Conservation (phyloP, 92 coral and sea anemone genomes). For the Zoanthus solanderi region DNA sequence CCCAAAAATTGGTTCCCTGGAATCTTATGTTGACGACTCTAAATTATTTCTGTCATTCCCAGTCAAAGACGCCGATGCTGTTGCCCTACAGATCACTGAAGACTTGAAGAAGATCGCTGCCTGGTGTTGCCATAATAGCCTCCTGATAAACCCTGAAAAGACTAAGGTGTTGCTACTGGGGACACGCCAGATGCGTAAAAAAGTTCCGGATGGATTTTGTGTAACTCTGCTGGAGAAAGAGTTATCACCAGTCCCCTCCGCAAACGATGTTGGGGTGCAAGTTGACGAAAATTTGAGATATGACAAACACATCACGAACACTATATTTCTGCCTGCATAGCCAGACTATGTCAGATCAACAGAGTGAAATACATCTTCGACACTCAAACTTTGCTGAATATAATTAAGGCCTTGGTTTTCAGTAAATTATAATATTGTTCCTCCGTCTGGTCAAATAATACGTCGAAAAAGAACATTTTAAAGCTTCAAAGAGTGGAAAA, state of each 20-base stretch:
- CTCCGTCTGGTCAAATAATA: neutral
- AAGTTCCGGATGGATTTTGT: slow-evolving; percentile 54
- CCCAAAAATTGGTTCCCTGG: too few species aligned
- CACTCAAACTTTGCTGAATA: neutral
- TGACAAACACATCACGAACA: slow-evolving; percentile 26
- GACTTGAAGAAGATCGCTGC: too few species aligned
- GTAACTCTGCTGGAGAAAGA: slow-evolving; percentile 48
- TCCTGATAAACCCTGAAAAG: neutral
- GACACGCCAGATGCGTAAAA: slow-evolving; percentile 71
- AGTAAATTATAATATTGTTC: neutral
- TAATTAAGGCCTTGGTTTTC: slow-evolving; percentile 37
- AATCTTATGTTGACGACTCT: too few species aligned
- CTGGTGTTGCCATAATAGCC: too few species aligned
- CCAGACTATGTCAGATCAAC: neutral
- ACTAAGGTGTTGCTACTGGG: slow-evolving; percentile 62
- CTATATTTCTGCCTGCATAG: slow-evolving; percentile 19
- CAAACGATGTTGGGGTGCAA: slow-evolving; percentile 23
- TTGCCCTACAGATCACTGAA: too few species aligned
- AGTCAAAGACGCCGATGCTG: too few species aligned
- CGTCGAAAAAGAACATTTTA: neutral
- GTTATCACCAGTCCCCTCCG: slow-evolving; percentile 45
- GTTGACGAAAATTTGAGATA: slow-evolving; percentile 21
- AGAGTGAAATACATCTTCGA: slow-evolving; percentile 47
- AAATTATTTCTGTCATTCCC: too few species aligned
- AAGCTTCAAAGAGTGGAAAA: too few species aligned